A percentile compares a stretch with the other conserved stretches of the same genome.
phyloP scores from a whole-genome alignment of 2,797 vertebrate species.

The Rhodeus uyekii region DNA sequence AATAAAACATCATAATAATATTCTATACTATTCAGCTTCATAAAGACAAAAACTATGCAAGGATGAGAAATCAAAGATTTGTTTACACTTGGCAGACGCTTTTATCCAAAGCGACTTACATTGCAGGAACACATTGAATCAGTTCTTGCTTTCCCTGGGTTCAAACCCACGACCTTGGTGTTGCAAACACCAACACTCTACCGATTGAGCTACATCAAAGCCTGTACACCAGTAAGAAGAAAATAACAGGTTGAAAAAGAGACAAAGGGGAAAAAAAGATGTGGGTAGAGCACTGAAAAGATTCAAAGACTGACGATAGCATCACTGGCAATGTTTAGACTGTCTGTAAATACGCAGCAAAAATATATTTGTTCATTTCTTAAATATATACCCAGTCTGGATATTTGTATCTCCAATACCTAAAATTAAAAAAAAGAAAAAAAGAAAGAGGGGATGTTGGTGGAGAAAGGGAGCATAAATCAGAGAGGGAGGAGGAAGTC shows the following conservation, averaged over 20 bases:
- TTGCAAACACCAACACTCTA: too few species aligned
- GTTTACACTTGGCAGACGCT: too few species aligned
- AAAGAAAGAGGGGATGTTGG: neutral
- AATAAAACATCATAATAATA: neutral
- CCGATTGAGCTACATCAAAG: too few species aligned
- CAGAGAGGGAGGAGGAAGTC: slow-evolving; percentile 21
- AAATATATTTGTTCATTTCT: neutral
- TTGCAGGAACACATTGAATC: too few species aligned
- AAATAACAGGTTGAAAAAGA: neutral
- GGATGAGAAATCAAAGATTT: neutral
- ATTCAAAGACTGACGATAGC: neutral
- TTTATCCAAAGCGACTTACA: too few species aligned
- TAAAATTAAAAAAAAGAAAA: neutral
- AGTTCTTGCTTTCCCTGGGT: too few species aligned
- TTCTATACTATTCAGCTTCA: neutral
- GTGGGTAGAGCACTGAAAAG: neutral
- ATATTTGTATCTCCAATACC: neutral
- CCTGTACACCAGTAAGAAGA: too few species aligned
- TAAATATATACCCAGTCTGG: neutral
- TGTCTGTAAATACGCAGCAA: neutral
- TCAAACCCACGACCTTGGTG: too few species aligned
- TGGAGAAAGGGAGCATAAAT: slow-evolving; percentile 34
- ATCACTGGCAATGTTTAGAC: neutral
- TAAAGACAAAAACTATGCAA: neutral
- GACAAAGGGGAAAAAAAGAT: neutral